Evolutionary conservation across 2,888 invertebrate species (phyloP).

Genomic region (Cerceris rybyensis): DNA sequence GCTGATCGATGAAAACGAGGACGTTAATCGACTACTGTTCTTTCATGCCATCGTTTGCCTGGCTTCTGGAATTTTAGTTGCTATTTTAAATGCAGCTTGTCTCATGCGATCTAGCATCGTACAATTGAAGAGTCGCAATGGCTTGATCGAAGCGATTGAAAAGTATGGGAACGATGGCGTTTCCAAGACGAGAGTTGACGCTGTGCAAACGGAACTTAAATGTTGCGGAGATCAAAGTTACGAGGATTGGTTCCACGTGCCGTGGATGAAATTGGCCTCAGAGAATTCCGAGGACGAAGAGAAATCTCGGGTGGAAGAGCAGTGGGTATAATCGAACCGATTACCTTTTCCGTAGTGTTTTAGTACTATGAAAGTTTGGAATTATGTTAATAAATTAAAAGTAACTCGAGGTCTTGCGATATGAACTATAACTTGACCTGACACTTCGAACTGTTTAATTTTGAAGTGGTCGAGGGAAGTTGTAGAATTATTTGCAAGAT

Average conservation of each 20-base stretch:
- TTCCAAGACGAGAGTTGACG: conserved; percentile 84
- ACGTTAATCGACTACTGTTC: conserved; percentile 51
- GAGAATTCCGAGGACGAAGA: conserved; percentile 31
- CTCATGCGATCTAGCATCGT: conserved; percentile 41
- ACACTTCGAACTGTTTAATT: too few relatives aligned
- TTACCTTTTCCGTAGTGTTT: conserved; percentile 8
- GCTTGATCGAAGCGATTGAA: conserved; percentile 84
- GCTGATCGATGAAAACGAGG: conserved; percentile 9
- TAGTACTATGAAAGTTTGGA: too few relatives aligned
- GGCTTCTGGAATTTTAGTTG: conserved; percentile 53
- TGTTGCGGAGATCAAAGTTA: conserved; percentile 86
- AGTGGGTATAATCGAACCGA: conserved; percentile 60
- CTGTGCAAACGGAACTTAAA: conserved; percentile 85
- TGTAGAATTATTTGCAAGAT: too few relatives aligned
- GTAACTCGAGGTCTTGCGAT: too few relatives aligned
- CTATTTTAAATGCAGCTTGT: conserved; percentile 48
- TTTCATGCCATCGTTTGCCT: conserved; percentile 59
- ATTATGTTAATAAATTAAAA: too few relatives aligned
- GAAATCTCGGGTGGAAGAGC: conserved; percentile 44
- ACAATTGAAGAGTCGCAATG: conserved; percentile 76
- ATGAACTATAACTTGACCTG: too few relatives aligned
- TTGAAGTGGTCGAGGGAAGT: too few relatives aligned
- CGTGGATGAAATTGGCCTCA: conserved; percentile 80
- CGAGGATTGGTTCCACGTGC: conserved; percentile 86
- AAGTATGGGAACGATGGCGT: conserved; percentile 84